Evolutionary conservation across 2,113 vertebrate genomes (phyloP).

Genomic region (Ptychochromis oligacanthus): DNA sequence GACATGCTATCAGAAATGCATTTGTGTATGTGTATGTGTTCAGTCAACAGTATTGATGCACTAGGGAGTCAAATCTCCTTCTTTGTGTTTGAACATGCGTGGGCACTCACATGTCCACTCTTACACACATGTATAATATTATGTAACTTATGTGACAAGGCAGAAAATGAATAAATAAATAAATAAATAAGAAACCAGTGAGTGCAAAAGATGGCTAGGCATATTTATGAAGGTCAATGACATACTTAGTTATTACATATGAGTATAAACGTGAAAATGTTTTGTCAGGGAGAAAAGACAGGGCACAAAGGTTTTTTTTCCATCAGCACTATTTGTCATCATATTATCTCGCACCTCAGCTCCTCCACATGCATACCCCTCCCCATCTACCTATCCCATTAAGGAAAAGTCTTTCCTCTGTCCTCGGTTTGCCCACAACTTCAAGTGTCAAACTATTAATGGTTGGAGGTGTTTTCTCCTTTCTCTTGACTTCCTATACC

Average conservation of each 20-base stretch:
- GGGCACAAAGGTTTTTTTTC: neutral
- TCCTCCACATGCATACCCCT: neutral
- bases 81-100: neutral
- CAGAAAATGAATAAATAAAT: no score
- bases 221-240: neutral
- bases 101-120: no score
- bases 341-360: neutral
- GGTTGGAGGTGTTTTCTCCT: neutral
- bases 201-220: rapidly evolving
- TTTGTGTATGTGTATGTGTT: neutral
- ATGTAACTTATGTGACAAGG: no score
- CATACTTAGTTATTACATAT: neutral
- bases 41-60: neutral
- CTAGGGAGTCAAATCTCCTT: neutral
- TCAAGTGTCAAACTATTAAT: neutral
- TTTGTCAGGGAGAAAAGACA: neutral
- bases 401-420: neutral
- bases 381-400: neutral
- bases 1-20: neutral
- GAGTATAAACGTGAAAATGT: neutral
- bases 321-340: neutral
- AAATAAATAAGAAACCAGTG: neutral
- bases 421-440: neutral
- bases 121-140: no score
- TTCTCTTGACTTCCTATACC: slow-evolving; percentile 6